These are phyloP conservation scores for Sebastes ruberrimus DNA, from an alignment of 2,797 vertebrate genomes.

Conservation along the genomic window DNA sequence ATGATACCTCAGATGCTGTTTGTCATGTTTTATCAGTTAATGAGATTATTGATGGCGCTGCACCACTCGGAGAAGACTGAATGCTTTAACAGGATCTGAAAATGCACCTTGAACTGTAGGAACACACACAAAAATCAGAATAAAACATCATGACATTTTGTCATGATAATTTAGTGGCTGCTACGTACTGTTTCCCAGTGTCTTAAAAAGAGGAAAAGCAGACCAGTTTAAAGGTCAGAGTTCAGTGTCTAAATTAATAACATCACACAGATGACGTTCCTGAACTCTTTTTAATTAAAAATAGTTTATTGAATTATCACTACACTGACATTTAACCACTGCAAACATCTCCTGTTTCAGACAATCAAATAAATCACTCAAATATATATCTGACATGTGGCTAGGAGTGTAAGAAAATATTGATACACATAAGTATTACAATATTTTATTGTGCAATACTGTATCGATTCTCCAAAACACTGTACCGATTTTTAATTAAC, in stretches of 20 bases:
- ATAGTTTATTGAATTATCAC: background rate
- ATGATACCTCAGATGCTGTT: slow-evolving; percentile 18
- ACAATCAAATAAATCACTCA: background rate
- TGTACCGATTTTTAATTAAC: too few relatives aligned
- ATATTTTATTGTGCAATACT: too few relatives aligned
- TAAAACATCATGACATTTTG: background rate
- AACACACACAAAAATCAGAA: background rate
- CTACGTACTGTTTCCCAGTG: background rate
- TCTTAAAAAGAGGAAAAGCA: background rate
- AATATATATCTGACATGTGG: background rate
- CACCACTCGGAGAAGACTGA: background rate
- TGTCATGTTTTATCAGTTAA: slow-evolving; percentile 34
- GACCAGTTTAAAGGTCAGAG: background rate
- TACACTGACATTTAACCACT: background rate
- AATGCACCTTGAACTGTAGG: background rate
- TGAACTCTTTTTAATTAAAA: background rate
- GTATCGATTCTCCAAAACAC: too few relatives aligned
- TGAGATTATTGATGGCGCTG: slow-evolving; percentile 20
- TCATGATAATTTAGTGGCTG: background rate
- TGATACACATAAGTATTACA: too few relatives aligned
- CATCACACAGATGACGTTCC: background rate
- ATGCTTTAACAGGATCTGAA: background rate
- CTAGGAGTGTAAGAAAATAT: background rate
- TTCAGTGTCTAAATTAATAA: background rate
- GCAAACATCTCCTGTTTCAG: background rate